A percentile compares a stretch with the other conserved stretches of the same genome.
phyloP scores from a whole-genome alignment of 2,888 invertebrate genomes.

The Drosophila mulleri region DNA sequence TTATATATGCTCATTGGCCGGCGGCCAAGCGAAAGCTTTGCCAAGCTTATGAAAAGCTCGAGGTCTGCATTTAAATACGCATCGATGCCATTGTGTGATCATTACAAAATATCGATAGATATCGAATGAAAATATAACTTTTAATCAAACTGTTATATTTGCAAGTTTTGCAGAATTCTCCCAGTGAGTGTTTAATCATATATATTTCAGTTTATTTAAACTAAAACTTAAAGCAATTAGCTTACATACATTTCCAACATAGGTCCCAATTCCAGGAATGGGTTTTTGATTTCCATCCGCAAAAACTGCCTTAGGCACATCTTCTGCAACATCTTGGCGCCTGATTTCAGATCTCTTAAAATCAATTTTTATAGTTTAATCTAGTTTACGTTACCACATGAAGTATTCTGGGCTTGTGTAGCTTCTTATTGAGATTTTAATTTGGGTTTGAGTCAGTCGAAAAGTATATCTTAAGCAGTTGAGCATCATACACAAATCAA shows the following conservation, averaged over 20 bases:
- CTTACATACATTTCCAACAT: constrained; percentile 33
- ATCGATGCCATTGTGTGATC: constrained; percentile 40
- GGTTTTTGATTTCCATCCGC: constrained; percentile 46
- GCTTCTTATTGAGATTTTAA: not conserved
- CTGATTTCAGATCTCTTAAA: not conserved
- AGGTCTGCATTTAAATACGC: constrained; percentile 27
- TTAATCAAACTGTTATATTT: not conserved
- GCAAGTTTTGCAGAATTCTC: not conserved
- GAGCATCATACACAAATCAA: not conserved
- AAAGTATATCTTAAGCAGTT: not conserved
- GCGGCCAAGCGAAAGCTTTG: constrained; percentile 27
- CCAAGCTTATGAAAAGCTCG: constrained; percentile 25
- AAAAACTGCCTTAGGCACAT: constrained; percentile 39
- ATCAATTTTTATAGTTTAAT: not conserved
- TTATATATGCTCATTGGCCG: constrained; percentile 55
- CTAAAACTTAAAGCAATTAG: not conserved
- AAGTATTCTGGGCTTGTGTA: constrained; percentile 21
- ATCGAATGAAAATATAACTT: not conserved
- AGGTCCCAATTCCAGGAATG: constrained; percentile 65
- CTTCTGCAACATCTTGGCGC: constrained; percentile 23
- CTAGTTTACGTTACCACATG: constrained; percentile 45
- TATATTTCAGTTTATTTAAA: not conserved
- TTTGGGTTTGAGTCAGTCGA: not conserved
- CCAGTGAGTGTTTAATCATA: no score
- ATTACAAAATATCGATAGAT: constrained; percentile 14